Base-by-base conservation (phyloP, 2,113 vertebrate species). In the Triplophysa rosa region DNA sequence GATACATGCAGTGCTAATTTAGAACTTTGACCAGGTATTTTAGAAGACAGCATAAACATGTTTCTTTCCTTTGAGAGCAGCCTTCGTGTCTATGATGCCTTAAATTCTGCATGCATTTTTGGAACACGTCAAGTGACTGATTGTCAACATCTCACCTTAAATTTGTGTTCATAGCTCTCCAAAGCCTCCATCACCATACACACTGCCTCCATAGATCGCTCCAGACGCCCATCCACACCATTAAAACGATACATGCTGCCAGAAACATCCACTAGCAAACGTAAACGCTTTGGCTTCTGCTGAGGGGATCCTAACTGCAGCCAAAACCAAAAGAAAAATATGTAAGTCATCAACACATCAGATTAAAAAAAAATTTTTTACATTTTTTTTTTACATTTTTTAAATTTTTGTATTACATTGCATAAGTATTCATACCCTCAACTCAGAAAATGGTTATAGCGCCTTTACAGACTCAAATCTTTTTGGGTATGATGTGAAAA, bases 211-310 rank as follows among this genome's bases (percentile, higher is more conserved):
- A 99, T 98, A 19, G 96, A 96, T 85, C 97, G 95, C 67, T 99
- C 95, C 79, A 99, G 94, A 0, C 96, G 88, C 0, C 96, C 90
- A 0, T 99, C 97, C 67, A 99, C 93, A 0, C 97, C 96, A 0
- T 98, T 98, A 85, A 99, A 99, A 85, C 96, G 96, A 85, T 99
- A 99, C 97, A 98, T 99, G 89, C 97, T 99, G 42, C 97, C 97
- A 0, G 97, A 99, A 4, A 99, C 93, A 56, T 99, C 96, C 0
- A 93, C 96, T 23, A 99, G 88, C 81, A 99, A 89, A 8, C 95
- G 91, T 21, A 99, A 79, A 0, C 95, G 94, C 81, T 99, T 99
- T 16, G 97, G 95, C 77, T 99, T 98, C 89, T 97, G 92, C 83
- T 98, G 96, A 0, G 95, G 96, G 77, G 92, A 95, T 42, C 97